Conservation (phyloP, 2,888 invertebrate species). For the Cactoblastis cactorum region DNA sequence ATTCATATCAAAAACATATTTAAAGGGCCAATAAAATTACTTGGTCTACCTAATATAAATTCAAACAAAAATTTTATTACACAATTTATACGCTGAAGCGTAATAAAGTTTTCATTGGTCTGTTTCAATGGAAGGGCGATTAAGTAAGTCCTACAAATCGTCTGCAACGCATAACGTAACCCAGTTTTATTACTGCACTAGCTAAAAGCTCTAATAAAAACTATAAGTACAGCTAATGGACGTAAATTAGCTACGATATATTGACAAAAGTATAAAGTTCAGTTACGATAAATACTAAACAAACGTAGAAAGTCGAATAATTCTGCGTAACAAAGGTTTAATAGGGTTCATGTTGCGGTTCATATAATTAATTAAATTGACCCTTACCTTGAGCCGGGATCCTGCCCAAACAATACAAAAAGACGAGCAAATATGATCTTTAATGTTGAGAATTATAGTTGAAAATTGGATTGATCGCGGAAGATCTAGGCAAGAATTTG, state of each 20-base stretch:
- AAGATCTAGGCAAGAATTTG: conserved; percentile 49
- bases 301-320: conserved; percentile 46
- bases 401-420: conserved; percentile 33
- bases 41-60: too few relatives aligned
- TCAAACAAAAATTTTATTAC: too few relatives aligned
- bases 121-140: background rate
- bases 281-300: conserved; percentile 43
- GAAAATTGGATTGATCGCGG: conserved; percentile 32
- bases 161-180: background rate
- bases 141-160: background rate
- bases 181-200: background rate
- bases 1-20: too few relatives aligned
- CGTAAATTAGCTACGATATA: conserved; percentile 19
- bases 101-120: background rate
- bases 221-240: background rate
- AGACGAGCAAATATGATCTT: conserved; percentile 40
- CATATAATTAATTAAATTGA: conserved; percentile 67
- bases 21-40: too few relatives aligned
- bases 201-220: background rate
- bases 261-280: conserved; percentile 27
- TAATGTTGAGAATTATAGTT: conserved; percentile 34
- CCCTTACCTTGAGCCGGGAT: conserved; percentile 53
- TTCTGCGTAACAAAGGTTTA: conserved; percentile 58
- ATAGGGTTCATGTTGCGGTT: conserved; percentile 61
- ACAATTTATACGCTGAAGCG: too few relatives aligned